Conservation (phyloP, 2,797 vertebrate species). For the Acrossocheilus fasciatus region DNA sequence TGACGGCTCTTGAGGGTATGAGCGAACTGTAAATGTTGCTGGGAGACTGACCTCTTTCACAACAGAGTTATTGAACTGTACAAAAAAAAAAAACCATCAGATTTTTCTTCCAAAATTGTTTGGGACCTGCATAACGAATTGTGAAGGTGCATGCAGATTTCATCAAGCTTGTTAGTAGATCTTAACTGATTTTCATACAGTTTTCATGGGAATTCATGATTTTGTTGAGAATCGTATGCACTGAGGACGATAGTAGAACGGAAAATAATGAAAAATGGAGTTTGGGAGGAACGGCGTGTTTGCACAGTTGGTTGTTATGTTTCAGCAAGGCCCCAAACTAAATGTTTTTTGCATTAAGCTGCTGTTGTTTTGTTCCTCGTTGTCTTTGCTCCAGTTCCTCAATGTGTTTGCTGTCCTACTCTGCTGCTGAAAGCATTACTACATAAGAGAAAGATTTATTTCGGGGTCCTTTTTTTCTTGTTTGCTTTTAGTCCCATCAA, state of each 20-base stretch:
- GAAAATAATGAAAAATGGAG: slow-evolving; percentile 51
- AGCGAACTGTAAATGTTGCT: slow-evolving; percentile 38
- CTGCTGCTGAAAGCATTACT: slow-evolving; percentile 74
- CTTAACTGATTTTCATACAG: slow-evolving; percentile 32
- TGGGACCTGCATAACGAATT: not conserved
- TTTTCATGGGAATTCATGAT: slow-evolving; percentile 50
- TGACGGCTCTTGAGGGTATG: slow-evolving; percentile 41
- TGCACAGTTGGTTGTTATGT: slow-evolving; percentile 68
- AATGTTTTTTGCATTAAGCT: slow-evolving; percentile 73
- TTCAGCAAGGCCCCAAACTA: slow-evolving; percentile 57
- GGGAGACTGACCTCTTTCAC: slow-evolving; percentile 13
- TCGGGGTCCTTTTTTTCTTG: slow-evolving; percentile 36
- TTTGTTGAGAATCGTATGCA: slow-evolving; percentile 57
- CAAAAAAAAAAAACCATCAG: not conserved
- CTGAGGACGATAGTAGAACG: slow-evolving; percentile 42
- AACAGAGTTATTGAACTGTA: slow-evolving; percentile 12
- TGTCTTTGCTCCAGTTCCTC: slow-evolving; percentile 66
- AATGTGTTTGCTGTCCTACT: slow-evolving; percentile 68
- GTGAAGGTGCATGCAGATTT: not conserved
- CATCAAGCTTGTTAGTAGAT: not conserved
- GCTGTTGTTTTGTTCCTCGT: slow-evolving; percentile 69
- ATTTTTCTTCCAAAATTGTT: not conserved
- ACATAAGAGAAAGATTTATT: slow-evolving; percentile 73
- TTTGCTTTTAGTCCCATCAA: slow-evolving; percentile 61
- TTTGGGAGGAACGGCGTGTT: slow-evolving; percentile 57